These are phyloP conservation scores for Mus spretus DNA, from an alignment of 2,797 vertebrate genomes.

Conservation along the genomic window DNA sequence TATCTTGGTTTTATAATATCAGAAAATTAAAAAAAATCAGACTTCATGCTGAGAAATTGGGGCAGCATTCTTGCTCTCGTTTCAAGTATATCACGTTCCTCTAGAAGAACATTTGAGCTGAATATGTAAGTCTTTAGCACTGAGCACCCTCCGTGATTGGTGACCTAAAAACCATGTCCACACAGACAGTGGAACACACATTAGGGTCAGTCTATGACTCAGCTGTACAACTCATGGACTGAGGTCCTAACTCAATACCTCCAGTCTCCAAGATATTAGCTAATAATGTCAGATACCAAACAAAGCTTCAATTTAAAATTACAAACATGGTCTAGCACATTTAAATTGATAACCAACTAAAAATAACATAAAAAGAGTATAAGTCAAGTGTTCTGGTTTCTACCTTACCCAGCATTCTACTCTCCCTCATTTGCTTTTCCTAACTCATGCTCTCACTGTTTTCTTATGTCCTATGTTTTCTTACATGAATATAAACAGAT, in stretches of 20 bases:
- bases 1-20: slow-evolving; percentile 72
- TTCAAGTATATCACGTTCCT: not conserved
- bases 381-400: not conserved
- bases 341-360: slow-evolving; percentile 38
- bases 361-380: not conserved
- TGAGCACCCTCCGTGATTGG: not conserved
- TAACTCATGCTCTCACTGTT: not conserved
- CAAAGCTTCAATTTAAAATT: slow-evolving; percentile 31
- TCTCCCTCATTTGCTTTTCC: not conserved
- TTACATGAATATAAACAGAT: slow-evolving; percentile 36
- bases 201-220: not conserved
- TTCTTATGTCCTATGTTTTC: slow-evolving; percentile 9
- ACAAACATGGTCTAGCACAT: not conserved
- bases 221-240: not conserved
- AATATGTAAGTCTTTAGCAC: not conserved
- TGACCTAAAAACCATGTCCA: not conserved
- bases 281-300: not conserved
- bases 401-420: accelerated
- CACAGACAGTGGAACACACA: not conserved
- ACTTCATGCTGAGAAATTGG: slow-evolving; percentile 73
- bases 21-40: slow-evolving; percentile 70
- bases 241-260: not conserved
- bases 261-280: not conserved
- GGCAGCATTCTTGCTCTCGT: slow-evolving; percentile 53
- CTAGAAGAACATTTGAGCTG: not conserved